These are phyloP conservation scores for Echinops telfairi DNA, from an alignment of 2,113 vertebrate species.

Conservation along the genomic window DNA sequence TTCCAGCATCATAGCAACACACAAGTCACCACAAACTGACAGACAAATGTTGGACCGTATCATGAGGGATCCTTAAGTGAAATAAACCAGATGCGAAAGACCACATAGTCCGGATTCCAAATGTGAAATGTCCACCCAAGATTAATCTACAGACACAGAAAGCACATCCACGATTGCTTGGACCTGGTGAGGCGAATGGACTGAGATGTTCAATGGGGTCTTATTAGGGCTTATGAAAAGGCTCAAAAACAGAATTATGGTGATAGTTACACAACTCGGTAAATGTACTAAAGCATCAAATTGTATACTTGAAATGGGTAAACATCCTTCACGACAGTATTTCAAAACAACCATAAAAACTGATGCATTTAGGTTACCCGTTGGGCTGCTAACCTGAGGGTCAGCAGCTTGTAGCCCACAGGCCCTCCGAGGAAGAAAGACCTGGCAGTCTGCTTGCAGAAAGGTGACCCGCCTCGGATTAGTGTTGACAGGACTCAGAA, in stretches of 20 bases:
- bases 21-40: too few relatives aligned
- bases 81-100: background rate
- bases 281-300: conserved; percentile 32
- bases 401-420: too few relatives aligned
- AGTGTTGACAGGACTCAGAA: too few relatives aligned
- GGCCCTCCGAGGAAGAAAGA: too few relatives aligned
- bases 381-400: too few relatives aligned
- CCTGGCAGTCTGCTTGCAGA: too few relatives aligned
- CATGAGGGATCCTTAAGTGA: background rate
- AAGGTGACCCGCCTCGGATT: too few relatives aligned
- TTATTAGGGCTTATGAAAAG: background rate
- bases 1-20: too few relatives aligned
- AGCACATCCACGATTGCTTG: background rate
- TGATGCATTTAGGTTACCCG: too few relatives aligned
- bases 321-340: too few relatives aligned
- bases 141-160: background rate
- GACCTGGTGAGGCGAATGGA: background rate
- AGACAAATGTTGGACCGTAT: too few relatives aligned
- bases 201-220: background rate
- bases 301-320: background rate
- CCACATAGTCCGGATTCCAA: background rate
- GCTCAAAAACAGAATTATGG: background rate
- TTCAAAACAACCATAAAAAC: too few relatives aligned
- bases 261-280: background rate
- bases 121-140: background rate